Conservation (phyloP, 2,888 invertebrate genomes). For the Oscheius onirici region DNA sequence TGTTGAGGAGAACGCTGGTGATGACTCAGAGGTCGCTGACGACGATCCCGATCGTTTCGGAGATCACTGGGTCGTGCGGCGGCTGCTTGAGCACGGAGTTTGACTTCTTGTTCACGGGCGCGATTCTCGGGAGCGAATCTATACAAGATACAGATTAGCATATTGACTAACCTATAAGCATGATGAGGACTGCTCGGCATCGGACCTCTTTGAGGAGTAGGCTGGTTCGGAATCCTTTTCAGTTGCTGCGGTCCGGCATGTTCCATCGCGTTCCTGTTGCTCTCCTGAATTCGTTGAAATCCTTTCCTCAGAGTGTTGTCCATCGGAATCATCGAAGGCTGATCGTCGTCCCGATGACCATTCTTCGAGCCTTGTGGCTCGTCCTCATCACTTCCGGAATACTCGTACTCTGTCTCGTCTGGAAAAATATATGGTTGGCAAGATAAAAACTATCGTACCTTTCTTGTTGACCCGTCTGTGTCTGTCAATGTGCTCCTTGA, state of each 20-base stretch:
- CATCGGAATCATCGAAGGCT: conserved; percentile 85
- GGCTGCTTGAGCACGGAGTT: conserved; percentile 51
- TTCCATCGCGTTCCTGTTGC: conserved; percentile 55
- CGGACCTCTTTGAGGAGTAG: conserved; percentile 31
- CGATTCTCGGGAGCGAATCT: conserved; percentile 37
- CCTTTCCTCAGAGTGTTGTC: conserved; percentile 95
- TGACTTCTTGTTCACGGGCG: conserved; percentile 54
- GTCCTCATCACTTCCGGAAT: conserved; percentile 96
- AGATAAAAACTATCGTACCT: conserved; percentile 42
- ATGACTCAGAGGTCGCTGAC: conserved; percentile 56
- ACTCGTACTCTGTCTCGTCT: conserved; percentile 82
- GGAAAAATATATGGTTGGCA: conserved; percentile 20
- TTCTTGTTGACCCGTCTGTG: conserved; percentile 75
- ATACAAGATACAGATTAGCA: not conserved
- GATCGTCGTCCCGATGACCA: conserved; percentile 34
- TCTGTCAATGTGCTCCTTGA: conserved; percentile 98
- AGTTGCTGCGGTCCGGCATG: conserved; percentile 60
- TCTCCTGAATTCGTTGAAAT: conserved; percentile 93
- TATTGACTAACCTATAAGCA: conserved; percentile 27
- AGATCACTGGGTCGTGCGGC: conserved; percentile 42
- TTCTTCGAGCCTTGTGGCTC: conserved; percentile 78
- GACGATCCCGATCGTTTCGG: conserved; percentile 41
- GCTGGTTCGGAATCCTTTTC: conserved; percentile 54
- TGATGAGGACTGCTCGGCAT: conserved; percentile 32
- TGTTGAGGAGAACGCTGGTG: conserved; percentile 58